These are phyloP conservation scores for Sesia bembeciformis DNA, from an alignment of 2,888 invertebrate species.

Conservation along the genomic window DNA sequence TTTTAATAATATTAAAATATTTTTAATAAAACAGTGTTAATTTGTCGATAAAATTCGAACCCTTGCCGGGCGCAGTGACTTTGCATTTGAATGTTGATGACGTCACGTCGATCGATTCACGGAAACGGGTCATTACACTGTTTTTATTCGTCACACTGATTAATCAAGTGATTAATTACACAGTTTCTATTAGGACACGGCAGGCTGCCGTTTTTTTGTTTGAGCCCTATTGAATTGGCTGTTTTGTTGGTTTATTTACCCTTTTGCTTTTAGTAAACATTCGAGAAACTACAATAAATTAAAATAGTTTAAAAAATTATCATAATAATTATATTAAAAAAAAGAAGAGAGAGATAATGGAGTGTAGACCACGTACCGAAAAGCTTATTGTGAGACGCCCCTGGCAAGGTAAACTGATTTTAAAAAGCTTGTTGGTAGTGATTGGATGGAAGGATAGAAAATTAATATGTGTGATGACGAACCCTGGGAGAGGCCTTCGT, in stretches of 20 bases:
- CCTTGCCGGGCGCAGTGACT: slow-evolving; percentile 47
- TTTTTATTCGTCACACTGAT: slow-evolving; percentile 74
- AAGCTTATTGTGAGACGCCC: no score
- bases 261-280: not conserved
- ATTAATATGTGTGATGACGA: no score
- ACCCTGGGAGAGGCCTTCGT: no score
- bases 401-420: no score
- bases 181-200: slow-evolving; percentile 58
- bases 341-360: no score
- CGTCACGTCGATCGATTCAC: slow-evolving; percentile 66
- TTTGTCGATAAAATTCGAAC: slow-evolving; percentile 27
- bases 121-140: slow-evolving; percentile 72
- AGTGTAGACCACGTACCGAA: no score
- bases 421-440: no score
- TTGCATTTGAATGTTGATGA: slow-evolving; percentile 61
- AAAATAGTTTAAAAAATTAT: not conserved
- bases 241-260: not conserved
- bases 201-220: slow-evolving; percentile 39
- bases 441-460: no score
- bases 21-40: slow-evolving; percentile 4
- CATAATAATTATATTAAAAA: no score
- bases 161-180: slow-evolving; percentile 72
- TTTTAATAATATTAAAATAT: not conserved
- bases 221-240: not conserved
- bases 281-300: not conserved